Base-by-base conservation (phyloP, 2,113 vertebrate species). In the Prolemur simus region DNA sequence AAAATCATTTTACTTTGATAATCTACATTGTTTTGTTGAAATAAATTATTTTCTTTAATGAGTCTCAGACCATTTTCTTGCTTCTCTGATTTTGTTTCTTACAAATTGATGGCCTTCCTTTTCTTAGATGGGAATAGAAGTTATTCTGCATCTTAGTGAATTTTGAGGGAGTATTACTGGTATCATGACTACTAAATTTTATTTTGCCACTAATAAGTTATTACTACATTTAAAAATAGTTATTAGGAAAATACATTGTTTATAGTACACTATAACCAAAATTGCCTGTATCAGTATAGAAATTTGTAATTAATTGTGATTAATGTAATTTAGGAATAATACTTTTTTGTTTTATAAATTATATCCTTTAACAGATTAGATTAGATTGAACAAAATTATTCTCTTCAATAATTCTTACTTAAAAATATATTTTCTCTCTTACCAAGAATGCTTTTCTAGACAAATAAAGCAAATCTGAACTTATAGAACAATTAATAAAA, bases 181-280 rank as follows among this genome's bases (percentile, higher is more conserved):
- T 96, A 68, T 42, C 64, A 89, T 34, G 96, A 87, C 64, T 83
- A 12, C 25, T 92, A 49, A 32, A 97, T 97, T 66, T 78, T 89
- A n/a, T 95, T 98, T 96, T 97, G 89, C 85, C 86, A 86, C 1
- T 34, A 5, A 82, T 81, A 87, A 98, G 82, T 74, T 68, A 97
- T 91, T 91, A 37, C 27, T 76, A 6, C 89, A 9, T 91, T 97
- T 85, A 80, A 96, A 97, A 96, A 95, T 87, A 94, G 94, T 71
- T 63, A 81, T 4, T 21, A 25, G 78, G 23, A 5, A 96, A 94
- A 64, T 93, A 89, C 11, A 49, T 13, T 90, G 77, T 78, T 89
- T 6, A 68, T 47, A 95, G 7, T 5, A 71, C 34, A 96, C 3
- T 94, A 49, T 8, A 68, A 2, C 21, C 0, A 97, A 92, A 95